Evolutionary conservation across 2,888 invertebrate genomes (phyloP).

Genomic region (Drosophila demipolita): DNA sequence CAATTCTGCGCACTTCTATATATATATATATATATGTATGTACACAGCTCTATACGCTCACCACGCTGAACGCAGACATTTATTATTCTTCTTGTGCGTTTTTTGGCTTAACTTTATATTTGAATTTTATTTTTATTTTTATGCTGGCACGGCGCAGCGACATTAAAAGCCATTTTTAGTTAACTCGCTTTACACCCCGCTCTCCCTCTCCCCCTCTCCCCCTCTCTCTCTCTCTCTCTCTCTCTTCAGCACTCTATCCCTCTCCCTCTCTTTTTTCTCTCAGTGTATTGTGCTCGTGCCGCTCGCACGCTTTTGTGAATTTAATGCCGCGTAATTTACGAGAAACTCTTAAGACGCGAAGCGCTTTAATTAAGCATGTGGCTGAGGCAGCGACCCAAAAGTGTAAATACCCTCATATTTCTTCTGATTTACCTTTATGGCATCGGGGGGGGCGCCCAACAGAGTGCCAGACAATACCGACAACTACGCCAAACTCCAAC

Average conservation of each 20-base stretch:
- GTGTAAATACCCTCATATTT: constrained; percentile 79
- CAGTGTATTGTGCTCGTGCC: constrained; percentile 8
- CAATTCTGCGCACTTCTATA: constrained; percentile 11
- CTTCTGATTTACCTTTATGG: constrained; percentile 78
- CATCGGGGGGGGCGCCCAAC: constrained; percentile 42
- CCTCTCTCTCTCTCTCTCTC: background rate
- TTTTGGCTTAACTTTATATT: constrained; percentile 78
- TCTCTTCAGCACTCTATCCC: too few relatives aligned
- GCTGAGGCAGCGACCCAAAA: constrained; percentile 78
- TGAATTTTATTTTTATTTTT: constrained; percentile 78
- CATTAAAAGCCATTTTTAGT: constrained; percentile 79
- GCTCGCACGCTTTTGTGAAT: constrained; percentile 49
- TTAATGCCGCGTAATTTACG: constrained; percentile 80
- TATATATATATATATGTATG: constrained; percentile 7
- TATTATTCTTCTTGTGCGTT: constrained; percentile 65
- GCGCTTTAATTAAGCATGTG: constrained; percentile 81
- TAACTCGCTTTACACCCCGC: constrained; percentile 42
- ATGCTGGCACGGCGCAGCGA: constrained; percentile 71
- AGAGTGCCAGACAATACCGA: background rate
- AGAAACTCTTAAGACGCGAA: constrained; percentile 76
- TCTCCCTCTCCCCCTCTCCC: background rate
- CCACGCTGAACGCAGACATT: constrained; percentile 38
- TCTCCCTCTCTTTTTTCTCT: background rate
- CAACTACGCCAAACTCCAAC: background rate
- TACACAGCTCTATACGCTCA: background rate